These are phyloP conservation scores for Typhlichthys subterraneus DNA, from an alignment of 2,797 vertebrate genomes.

Conservation along the genomic window DNA sequence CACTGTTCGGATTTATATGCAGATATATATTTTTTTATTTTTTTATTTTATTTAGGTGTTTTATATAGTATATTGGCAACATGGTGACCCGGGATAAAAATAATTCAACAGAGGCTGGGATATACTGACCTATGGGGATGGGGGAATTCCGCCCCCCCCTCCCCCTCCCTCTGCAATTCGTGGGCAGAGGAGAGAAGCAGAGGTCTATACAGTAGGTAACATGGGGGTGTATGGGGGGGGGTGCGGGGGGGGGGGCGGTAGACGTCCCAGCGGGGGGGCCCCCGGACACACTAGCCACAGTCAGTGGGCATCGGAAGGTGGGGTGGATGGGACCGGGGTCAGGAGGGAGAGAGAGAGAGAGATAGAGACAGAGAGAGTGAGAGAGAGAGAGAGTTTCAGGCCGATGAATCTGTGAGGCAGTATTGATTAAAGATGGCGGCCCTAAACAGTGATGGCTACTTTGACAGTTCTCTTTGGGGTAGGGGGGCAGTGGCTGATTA, in stretches of 20 bases:
- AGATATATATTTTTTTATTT: too few relatives aligned
- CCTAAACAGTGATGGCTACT: constrained; percentile 25
- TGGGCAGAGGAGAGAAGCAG: too few relatives aligned
- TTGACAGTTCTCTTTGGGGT: not conserved
- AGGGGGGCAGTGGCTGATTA: constrained; percentile 12
- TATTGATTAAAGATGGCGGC: constrained; percentile 41
- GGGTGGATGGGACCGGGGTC: constrained; percentile 1
- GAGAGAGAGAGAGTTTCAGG: constrained; percentile 1
- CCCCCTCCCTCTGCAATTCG: too few relatives aligned
- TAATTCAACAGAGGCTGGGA: too few relatives aligned
- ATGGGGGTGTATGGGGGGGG: not conserved
- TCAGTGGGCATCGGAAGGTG: constrained; percentile 40
- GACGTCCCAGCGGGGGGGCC: constrained; percentile 73
- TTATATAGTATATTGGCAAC: too few relatives aligned
- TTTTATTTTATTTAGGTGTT: too few relatives aligned
- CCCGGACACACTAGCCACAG: constrained; percentile 70
- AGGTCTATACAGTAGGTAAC: too few relatives aligned
- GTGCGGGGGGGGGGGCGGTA: constrained; percentile 56
- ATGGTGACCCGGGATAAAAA: too few relatives aligned
- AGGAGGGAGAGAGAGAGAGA: constrained; percentile 13
- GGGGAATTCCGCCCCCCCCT: too few relatives aligned
- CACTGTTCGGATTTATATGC: too few relatives aligned
- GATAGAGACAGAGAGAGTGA: constrained; percentile 28
- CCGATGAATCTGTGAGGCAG: constrained; percentile 7
- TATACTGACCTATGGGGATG: too few relatives aligned